Evolutionary conservation across 2,113 vertebrate species (phyloP).

Genomic region (Oceanodroma tethys): DNA sequence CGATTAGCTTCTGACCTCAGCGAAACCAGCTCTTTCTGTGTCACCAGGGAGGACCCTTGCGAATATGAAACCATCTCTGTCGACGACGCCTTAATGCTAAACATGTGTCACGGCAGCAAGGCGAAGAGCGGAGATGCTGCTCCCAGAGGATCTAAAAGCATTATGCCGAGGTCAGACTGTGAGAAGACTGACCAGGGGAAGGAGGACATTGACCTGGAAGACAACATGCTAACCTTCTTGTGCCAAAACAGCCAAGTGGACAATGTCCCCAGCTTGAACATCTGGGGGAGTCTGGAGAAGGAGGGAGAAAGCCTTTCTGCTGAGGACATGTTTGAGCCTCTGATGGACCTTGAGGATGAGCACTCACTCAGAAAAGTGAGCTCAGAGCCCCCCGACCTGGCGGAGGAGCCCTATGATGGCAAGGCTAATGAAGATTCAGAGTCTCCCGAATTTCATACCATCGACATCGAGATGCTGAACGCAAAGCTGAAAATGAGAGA

Average conservation of each 20-base stretch:
- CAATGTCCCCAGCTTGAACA: slow-evolving; percentile 53
- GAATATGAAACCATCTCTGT: slow-evolving; percentile 82
- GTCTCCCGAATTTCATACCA: slow-evolving; percentile 66
- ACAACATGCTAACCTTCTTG: slow-evolving; percentile 52
- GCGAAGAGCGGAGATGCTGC: slow-evolving; percentile 35
- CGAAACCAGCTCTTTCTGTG: slow-evolving; percentile 67
- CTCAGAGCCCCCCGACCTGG: slow-evolving; percentile 60
- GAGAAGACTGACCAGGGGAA: neutral
- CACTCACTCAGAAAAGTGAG: slow-evolving; percentile 15
- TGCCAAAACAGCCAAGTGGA: slow-evolving; percentile 65
- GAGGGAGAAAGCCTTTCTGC: slow-evolving; percentile 23
- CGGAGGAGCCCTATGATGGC: neutral
- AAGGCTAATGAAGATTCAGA: neutral
- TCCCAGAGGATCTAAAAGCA: neutral
- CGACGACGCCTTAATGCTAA: slow-evolving; percentile 82
- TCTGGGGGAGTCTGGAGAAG: slow-evolving; percentile 73
- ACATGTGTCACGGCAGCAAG: slow-evolving; percentile 80
- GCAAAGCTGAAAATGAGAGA: slow-evolving; percentile 81
- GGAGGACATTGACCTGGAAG: slow-evolving; percentile 25
- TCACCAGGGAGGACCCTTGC: slow-evolving; percentile 72
- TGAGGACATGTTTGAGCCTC: slow-evolving; percentile 55
- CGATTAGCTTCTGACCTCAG: slow-evolving; percentile 67
- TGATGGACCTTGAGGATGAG: slow-evolving; percentile 63
- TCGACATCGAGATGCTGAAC: slow-evolving; percentile 79
- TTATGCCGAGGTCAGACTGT: neutral